These are phyloP conservation scores for Eurystomus gularis DNA, from an alignment of 2,113 vertebrate species.

Conservation along the genomic window DNA sequence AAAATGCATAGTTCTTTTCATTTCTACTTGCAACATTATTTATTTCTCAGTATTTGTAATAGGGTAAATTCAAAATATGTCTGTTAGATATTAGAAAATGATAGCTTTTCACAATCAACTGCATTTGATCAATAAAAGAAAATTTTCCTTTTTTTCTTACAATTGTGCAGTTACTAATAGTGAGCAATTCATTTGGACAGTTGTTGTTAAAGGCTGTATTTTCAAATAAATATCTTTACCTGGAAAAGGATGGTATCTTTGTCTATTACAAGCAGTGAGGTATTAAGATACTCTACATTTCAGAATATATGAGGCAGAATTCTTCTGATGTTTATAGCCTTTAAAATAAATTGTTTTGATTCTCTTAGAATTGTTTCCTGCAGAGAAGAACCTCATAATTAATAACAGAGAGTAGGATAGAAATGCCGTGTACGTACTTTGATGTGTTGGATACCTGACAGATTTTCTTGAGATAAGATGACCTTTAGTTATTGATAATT, in stretches of 20 bases:
- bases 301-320: neutral
- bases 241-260: neutral
- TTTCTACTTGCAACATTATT: neutral
- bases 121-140: neutral
- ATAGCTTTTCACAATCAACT: neutral
- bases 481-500: conserved; percentile 28
- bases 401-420: conserved; percentile 31
- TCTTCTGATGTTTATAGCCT: conserved; percentile 50
- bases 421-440: conserved; percentile 60
- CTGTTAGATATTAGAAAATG: neutral
- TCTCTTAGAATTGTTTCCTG: conserved; percentile 51
- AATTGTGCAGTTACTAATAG: neutral
- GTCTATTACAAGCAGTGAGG: neutral
- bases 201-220: neutral
- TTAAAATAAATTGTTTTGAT: conserved; percentile 65
- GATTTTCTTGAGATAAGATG: conserved; percentile 60
- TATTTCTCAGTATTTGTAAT: neutral
- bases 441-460: conserved; percentile 35
- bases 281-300: conserved; percentile 5
- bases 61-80: neutral
- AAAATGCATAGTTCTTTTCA: neutral
- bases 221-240: conserved; percentile 6
- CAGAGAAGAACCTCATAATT: conserved; percentile 63
- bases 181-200: neutral
- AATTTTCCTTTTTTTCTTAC: neutral